Conservation (phyloP, 2,113 vertebrate species). For the Xiphophorus couchianus region DNA sequence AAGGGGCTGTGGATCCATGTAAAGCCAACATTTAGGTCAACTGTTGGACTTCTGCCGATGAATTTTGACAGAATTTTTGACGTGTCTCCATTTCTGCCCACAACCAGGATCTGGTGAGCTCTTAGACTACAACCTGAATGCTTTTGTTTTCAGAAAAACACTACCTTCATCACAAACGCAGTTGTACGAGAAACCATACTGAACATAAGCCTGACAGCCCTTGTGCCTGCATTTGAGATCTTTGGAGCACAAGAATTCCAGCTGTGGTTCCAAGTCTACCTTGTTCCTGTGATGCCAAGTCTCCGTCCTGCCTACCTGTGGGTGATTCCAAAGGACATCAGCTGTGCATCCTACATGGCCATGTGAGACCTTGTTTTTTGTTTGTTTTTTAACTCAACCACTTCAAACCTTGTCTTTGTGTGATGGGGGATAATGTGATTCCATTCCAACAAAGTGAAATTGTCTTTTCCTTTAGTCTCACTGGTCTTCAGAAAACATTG, state of each 20-base stretch:
- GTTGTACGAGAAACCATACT: conserved; percentile 18
- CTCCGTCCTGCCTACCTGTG: conserved; percentile 26
- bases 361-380: conserved; percentile 39
- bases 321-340: conserved; percentile 57
- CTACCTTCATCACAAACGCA: conserved; percentile 16
- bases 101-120: neutral
- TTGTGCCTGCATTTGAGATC: conserved; percentile 33
- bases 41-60: neutral
- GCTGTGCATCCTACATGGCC: conserved; percentile 45
- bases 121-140: neutral
- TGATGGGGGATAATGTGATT: too few relatives aligned
- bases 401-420: too few relatives aligned
- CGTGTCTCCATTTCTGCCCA: too few relatives aligned
- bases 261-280: conserved; percentile 57
- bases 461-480: too few relatives aligned
- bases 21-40: neutral
- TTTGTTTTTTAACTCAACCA: too few relatives aligned
- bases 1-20: too few relatives aligned
- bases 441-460: too few relatives aligned
- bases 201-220: conserved; percentile 54
- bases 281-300: conserved; percentile 47
- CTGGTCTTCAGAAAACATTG: too few relatives aligned
- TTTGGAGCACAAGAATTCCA: conserved; percentile 41
- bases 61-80: neutral
- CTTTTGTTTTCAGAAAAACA: conserved; percentile 28